Evolutionary conservation across 2,888 invertebrate species (phyloP).

Genomic region (Drosophila percnosoma): DNA sequence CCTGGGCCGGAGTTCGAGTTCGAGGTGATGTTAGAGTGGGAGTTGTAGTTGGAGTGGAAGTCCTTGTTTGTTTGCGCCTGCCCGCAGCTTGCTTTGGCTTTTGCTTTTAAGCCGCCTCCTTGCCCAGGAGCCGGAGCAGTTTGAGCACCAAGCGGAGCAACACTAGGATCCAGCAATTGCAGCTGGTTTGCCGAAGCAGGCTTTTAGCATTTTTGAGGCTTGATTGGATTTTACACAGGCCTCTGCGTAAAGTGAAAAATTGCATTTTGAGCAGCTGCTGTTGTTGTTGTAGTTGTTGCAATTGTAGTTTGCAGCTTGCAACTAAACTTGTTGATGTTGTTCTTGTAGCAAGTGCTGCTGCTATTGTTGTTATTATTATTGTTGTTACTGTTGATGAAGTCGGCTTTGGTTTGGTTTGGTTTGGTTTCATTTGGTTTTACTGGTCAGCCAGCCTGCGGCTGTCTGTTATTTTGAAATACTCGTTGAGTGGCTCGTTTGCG

Average conservation of each 20-base stretch:
- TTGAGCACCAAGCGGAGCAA: not conserved
- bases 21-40: slow-evolving; percentile 10
- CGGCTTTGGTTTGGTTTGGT: slow-evolving; percentile 72
- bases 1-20: slow-evolving; percentile 31
- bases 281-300: slow-evolving; percentile 4
- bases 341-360: slow-evolving; percentile 18
- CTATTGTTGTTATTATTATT: slow-evolving; percentile 20
- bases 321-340: slow-evolving; percentile 50
- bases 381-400: slow-evolving; percentile 80
- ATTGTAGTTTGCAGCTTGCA: slow-evolving; percentile 32
- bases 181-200: slow-evolving; percentile 47
- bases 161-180: slow-evolving; percentile 10
- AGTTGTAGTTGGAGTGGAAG: not conserved
- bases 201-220: slow-evolving; percentile 81
- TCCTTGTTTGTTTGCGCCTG: slow-evolving; percentile 65
- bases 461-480: slow-evolving; percentile 79
- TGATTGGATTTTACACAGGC: slow-evolving; percentile 76
- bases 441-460: slow-evolving; percentile 63
- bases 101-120: slow-evolving; percentile 63
- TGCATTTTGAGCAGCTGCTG: slow-evolving; percentile 79
- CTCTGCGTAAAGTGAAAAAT: slow-evolving; percentile 72
- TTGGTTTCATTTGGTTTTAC: slow-evolving; percentile 74
- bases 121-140: slow-evolving; percentile 7
- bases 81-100: slow-evolving; percentile 76
- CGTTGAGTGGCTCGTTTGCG: slow-evolving; percentile 80